phyloP scores from a whole-genome alignment of 2,888 invertebrate genomes.

The Pristionchus fissidentatus region DNA sequence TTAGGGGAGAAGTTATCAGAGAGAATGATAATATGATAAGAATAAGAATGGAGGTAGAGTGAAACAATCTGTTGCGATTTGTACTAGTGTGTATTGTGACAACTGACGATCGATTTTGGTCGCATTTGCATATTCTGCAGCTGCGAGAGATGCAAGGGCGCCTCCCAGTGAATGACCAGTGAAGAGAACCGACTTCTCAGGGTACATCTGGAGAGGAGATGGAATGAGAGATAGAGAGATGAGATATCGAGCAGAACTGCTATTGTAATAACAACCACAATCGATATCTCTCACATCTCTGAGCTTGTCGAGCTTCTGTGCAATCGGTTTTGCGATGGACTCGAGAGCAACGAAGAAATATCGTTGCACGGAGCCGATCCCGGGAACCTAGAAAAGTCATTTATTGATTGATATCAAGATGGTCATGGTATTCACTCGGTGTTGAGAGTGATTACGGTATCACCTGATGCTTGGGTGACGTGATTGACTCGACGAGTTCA shows the following conservation, averaged over 20 bases:
- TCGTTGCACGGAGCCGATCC: slow-evolving; percentile 71
- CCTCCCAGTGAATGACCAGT: slow-evolving; percentile 73
- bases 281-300: slow-evolving; percentile 52
- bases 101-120: background rate
- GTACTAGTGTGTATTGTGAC: background rate
- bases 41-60: too few relatives aligned
- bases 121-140: slow-evolving; percentile 61
- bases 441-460: background rate
- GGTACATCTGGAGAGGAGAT: slow-evolving; percentile 52
- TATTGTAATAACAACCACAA: background rate
- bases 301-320: slow-evolving; percentile 54
- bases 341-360: slow-evolving; percentile 71
- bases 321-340: slow-evolving; percentile 64
- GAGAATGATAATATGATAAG: background rate
- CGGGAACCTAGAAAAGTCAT: slow-evolving; percentile 59
- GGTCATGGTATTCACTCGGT: background rate
- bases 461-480: slow-evolving; percentile 64
- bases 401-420: too few relatives aligned
- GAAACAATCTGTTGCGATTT: background rate
- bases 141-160: slow-evolving; percentile 70
- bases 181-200: slow-evolving; percentile 62
- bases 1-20: background rate
- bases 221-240: background rate
- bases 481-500: slow-evolving; percentile 72
- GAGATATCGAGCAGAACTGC: too few relatives aligned